Evolutionary conservation across 64 coral and sea anemone genomes (phyloP), one percentile per base, ranked within the genome.

Genomic region (Pocillopora verrucosa): DNA sequence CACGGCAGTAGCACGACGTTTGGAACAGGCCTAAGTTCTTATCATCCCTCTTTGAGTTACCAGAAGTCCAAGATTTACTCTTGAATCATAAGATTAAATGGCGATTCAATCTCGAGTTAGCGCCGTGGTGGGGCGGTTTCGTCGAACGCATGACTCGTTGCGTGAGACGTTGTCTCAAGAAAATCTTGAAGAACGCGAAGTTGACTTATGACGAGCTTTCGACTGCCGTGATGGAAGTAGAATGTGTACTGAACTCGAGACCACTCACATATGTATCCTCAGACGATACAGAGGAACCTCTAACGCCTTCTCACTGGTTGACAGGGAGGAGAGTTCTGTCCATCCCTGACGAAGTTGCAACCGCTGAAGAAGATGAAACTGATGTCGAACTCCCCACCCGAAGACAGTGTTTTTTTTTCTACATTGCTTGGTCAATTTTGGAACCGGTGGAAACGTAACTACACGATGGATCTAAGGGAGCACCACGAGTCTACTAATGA

Each of bases 81-180:
- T 2, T 64, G 5, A 64, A 64, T 19, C 61, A 64, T 2, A 64
- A 7, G 61, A 19, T 64, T 13, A 64, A 64, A 19, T 64, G 61
- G 20, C n/a, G 20, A 64, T 64, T 64, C 20, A 64, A 64, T 64
- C 20, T 64, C 14, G 61, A 64, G 20, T 19, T 13, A 51, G 87
- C 87, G n/a, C 87, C 87, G 7, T 88, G 87, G 87, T 72, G 67
- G 67, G 87, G 87, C 37, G 87, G 87, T 30, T 88, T 89, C 17
- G 80, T 75, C 38, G 77, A 80, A 34, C 30, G 77, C 15, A 13
- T 89, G 51, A 34, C 80, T 22, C 38, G 58, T 20, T 65, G 58
- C 25, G 41, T 59, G 2, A 89, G 80, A 26, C 26, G 88, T n/a
- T n/a, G 0, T 89, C 78, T 20, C 67, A n/a, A n/a, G n/a, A n/a